Evolutionary conservation across 2,113 vertebrate genomes (phyloP).

Genomic region (Neofelis nebulosa): DNA sequence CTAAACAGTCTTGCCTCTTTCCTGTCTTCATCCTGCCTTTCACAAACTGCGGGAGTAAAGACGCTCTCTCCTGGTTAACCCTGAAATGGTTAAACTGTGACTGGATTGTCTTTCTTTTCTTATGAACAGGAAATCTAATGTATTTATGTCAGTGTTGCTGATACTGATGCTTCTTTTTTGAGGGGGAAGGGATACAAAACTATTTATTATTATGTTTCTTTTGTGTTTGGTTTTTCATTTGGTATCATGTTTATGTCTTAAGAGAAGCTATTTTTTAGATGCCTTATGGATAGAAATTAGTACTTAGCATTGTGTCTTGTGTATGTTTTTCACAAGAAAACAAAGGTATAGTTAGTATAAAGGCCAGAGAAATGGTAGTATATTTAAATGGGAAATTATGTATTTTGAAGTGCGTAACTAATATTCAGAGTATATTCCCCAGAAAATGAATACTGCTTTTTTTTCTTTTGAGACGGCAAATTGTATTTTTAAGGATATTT

Average conservation of each 20-base stretch:
- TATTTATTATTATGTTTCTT: conserved; percentile 58
- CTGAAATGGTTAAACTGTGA: conserved; percentile 64
- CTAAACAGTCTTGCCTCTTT: neutral
- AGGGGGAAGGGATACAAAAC: neutral
- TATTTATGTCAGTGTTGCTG: conserved; percentile 54
- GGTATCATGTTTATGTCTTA: conserved; percentile 63
- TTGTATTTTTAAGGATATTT: conserved; percentile 10
- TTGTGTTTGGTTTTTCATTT: conserved; percentile 58
- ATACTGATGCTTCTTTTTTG: neutral
- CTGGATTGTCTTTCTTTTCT: conserved; percentile 50
- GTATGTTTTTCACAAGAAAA: conserved; percentile 53
- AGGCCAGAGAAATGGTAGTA: conserved; percentile 57
- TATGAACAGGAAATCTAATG: conserved; percentile 31
- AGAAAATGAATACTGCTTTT: conserved; percentile 13
- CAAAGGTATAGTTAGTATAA: conserved; percentile 46
- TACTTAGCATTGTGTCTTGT: conserved; percentile 45
- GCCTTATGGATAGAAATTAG: conserved; percentile 45
- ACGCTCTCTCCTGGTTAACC: conserved; percentile 32
- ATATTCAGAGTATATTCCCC: conserved; percentile 38
- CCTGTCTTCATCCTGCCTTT: conserved; percentile 34
- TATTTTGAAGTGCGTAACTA: conserved; percentile 46
- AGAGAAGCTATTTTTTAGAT: conserved; percentile 58
- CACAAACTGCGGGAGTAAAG: conserved; percentile 6
- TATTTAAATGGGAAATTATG: conserved; percentile 66
- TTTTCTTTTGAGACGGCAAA: neutral